Percentiles rank a stretch among this genome's conserved stretches.
These are phyloP conservation scores for Volucella bombylans DNA, from an alignment of 2,888 invertebrate species.

Conservation along the genomic window DNA sequence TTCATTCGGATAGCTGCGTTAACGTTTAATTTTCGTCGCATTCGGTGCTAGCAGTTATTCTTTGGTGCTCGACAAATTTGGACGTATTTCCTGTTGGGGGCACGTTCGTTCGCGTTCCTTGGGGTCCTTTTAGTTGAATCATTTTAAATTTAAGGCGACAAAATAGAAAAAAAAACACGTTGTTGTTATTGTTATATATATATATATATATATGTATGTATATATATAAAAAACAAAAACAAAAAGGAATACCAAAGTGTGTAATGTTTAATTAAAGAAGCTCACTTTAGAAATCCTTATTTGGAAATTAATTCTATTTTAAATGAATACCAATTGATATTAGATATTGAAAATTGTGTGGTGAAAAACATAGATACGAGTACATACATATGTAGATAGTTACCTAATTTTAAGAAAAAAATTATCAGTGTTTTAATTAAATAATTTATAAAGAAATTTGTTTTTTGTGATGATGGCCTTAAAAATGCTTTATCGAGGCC, in stretches of 20 bases:
- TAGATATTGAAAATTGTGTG: too few relatives aligned
- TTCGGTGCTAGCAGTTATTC: slow-evolving; percentile 78
- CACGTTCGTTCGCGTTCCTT: slow-evolving; percentile 44
- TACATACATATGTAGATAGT: neutral
- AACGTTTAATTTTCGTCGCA: slow-evolving; percentile 61
- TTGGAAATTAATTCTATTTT: too few relatives aligned
- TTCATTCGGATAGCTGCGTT: slow-evolving; percentile 52
- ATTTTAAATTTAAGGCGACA: slow-evolving; percentile 40
- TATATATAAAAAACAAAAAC: slow-evolving; percentile 4
- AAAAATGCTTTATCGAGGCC: slow-evolving; percentile 92
- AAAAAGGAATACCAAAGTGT: slow-evolving; percentile 26
- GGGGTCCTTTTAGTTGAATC: slow-evolving; percentile 66
- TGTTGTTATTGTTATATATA: neutral
- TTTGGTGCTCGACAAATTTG: slow-evolving; percentile 81
- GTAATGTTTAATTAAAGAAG: neutral
- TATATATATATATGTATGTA: neutral
- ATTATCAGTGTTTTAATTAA: neutral
- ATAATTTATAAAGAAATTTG: too few relatives aligned
- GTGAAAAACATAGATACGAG: too few relatives aligned
- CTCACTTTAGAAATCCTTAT: too few relatives aligned
- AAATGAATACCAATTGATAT: too few relatives aligned
- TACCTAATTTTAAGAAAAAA: slow-evolving; percentile 10
- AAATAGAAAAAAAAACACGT: slow-evolving; percentile 24
- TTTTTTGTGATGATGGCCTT: slow-evolving; percentile 80
- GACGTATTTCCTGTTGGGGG: slow-evolving; percentile 77